These are phyloP conservation scores for Goniozus legneri DNA, from an alignment of 1,140 invertebrate genomes.

Conservation along the genomic window DNA sequence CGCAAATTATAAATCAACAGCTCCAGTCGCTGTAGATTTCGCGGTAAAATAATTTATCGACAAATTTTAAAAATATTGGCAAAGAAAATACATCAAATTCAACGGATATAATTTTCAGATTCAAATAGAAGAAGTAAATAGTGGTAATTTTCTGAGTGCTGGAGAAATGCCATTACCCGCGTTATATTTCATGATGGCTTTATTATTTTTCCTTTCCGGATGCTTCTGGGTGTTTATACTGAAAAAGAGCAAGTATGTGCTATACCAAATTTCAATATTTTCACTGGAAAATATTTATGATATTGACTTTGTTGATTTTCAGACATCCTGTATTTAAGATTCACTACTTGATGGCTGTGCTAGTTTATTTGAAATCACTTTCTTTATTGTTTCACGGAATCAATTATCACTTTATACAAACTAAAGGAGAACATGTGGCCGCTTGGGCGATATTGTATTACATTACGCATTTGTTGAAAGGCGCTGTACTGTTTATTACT, in stretches of 20 bases:
- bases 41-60: conserved; percentile 54
- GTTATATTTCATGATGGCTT: conserved; percentile 87
- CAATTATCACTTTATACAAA: conserved; percentile 95
- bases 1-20: conserved; percentile 63
- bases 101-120: conserved; percentile 60
- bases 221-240: conserved; percentile 91
- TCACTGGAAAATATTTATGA: too few relatives aligned
- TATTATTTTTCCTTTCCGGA: conserved; percentile 86
- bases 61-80: not conserved
- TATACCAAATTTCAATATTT: too few relatives aligned
- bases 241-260: conserved; percentile 72
- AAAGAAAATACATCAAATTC: conserved; percentile 3
- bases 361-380: conserved; percentile 90
- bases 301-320: conserved; percentile 31
- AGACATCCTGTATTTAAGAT: conserved; percentile 90
- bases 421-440: conserved; percentile 89
- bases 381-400: conserved; percentile 94
- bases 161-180: conserved; percentile 94
- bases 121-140: conserved; percentile 80
- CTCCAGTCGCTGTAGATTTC: conserved; percentile 59
- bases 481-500: conserved; percentile 92
- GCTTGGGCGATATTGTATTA: conserved; percentile 97
- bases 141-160: conserved; percentile 89
- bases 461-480: conserved; percentile 94
- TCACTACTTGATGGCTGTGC: conserved; percentile 93